These are phyloP conservation scores for Charadrius vociferus DNA, from an alignment of 2,113 vertebrate species.

Conservation along the genomic window DNA sequence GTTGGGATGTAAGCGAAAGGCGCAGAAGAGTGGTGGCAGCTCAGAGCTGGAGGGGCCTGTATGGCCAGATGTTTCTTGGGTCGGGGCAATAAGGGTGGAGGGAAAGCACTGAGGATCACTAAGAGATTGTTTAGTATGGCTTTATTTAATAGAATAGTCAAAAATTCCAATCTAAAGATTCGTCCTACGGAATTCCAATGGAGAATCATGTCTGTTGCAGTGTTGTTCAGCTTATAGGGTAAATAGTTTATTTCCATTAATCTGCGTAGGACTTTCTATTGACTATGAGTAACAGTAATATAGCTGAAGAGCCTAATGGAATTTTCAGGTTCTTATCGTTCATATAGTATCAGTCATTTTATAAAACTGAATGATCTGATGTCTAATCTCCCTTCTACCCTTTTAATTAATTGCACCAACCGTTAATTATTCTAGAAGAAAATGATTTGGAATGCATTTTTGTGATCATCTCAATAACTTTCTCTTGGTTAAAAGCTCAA, in stretches of 20 bases:
- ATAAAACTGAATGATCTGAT: background rate
- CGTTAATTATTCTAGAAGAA: background rate
- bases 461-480: background rate
- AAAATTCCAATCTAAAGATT: background rate
- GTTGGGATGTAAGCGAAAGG: background rate
- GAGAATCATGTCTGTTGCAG: background rate
- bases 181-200: background rate
- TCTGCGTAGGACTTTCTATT: background rate
- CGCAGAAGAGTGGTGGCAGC: background rate
- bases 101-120: background rate
- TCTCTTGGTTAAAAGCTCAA: background rate
- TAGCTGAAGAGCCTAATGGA: background rate
- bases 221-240: background rate
- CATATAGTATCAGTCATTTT: background rate
- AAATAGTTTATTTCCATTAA: background rate
- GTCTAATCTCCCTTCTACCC: background rate
- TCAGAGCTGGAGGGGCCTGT: background rate
- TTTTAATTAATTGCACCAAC: background rate
- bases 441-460: background rate
- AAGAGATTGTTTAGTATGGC: background rate
- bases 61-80: background rate
- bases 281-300: background rate
- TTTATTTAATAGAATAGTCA: background rate
- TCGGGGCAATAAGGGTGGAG: background rate
- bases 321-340: background rate